Conservation (phyloP, 2,113 vertebrate species). For the Silurus glanis region DNA sequence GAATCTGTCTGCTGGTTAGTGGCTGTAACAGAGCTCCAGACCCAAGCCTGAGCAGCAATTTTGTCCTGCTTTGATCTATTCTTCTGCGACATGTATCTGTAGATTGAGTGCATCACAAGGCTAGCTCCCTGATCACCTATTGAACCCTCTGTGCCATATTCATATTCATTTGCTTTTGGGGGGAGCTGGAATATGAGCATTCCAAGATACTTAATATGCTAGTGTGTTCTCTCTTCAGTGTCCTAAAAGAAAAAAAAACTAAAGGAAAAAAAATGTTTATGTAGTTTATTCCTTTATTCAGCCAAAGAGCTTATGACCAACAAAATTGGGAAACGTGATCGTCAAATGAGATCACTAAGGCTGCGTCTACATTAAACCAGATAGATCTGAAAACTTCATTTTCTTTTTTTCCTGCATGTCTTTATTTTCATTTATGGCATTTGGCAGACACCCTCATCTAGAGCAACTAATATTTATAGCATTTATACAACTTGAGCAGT, state of each 20-base stretch:
- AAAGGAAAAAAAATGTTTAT: background rate
- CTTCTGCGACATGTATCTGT: background rate
- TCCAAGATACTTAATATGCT: background rate
- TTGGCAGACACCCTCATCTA: too few relatives aligned
- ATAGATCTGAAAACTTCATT: too few relatives aligned
- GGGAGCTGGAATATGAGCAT: background rate
- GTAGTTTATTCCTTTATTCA: background rate
- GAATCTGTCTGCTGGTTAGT: background rate
- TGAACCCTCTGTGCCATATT: background rate
- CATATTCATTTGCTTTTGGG: background rate
- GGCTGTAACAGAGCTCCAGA: background rate
- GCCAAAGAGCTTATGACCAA: background rate
- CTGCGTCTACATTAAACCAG: too few relatives aligned
- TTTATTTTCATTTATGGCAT: too few relatives aligned
- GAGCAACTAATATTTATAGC: too few relatives aligned
- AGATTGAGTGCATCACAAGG: background rate
- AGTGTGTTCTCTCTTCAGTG: background rate
- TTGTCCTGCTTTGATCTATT: background rate
- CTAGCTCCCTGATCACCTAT: background rate
- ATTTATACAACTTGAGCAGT: too few relatives aligned
- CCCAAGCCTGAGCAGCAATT: background rate
- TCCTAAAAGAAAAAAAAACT: background rate
- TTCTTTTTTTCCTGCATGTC: too few relatives aligned
- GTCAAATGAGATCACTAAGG: background rate
- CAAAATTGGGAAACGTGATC: background rate